Evolutionary conservation across 2,113 vertebrate species (phyloP).

Genomic region (Syrmaticus mikado): DNA sequence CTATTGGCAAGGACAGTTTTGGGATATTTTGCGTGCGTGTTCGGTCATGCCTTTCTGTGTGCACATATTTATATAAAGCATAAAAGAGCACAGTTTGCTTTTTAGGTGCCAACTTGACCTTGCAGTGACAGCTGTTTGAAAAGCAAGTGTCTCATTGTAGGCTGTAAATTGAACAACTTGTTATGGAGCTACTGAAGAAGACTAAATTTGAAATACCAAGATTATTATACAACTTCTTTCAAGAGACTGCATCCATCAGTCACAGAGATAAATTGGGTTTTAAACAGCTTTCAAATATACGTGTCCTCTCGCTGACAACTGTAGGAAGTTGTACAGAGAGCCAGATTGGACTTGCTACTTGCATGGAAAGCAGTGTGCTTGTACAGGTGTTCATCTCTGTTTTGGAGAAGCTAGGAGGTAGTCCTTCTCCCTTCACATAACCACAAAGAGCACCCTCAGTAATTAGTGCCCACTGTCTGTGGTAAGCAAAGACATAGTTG

Average conservation of each 20-base stretch:
- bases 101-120: conserved; percentile 66
- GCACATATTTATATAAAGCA: conserved; percentile 22
- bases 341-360: background rate
- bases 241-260: conserved; percentile 44
- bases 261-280: conserved; percentile 38
- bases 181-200: conserved; percentile 59
- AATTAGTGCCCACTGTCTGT: background rate
- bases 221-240: conserved; percentile 50
- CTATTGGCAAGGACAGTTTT: background rate
- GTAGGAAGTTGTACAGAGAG: background rate
- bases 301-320: background rate
- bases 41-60: background rate
- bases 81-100: conserved; percentile 62
- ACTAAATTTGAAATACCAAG: conserved; percentile 65
- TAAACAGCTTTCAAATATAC: conserved; percentile 12
- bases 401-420: background rate
- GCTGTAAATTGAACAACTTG: conserved; percentile 55
- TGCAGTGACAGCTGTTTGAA: conserved; percentile 53
- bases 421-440: background rate
- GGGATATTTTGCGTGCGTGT: conserved; percentile 22
- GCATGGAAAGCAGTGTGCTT: background rate
- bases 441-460: background rate
- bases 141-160: conserved; percentile 44
- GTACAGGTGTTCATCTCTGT: background rate
- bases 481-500: background rate